Percentiles rank a stretch among this genome's conserved stretches.
phyloP scores from a whole-genome alignment of 2,888 invertebrate genomes.

The Acronicta alni region DNA sequence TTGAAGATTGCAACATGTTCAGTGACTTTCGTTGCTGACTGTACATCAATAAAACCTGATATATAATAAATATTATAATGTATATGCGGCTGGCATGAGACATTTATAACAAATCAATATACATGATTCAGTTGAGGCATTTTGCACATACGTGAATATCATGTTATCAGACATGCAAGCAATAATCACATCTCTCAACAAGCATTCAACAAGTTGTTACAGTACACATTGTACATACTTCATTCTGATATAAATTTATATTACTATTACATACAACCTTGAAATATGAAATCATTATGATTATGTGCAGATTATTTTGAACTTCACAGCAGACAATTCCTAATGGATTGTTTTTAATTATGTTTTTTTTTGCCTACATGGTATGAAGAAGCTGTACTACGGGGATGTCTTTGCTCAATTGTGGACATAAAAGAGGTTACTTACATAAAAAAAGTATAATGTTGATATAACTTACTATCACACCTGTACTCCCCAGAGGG shows the following conservation, averaged over 20 bases:
- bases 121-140: conserved; percentile 26
- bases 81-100: conserved; percentile 3
- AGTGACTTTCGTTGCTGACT: too few species aligned
- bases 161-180: conserved; percentile 34
- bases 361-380: too few species aligned
- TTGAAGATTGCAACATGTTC: too few species aligned
- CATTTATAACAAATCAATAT: conserved; percentile 15
- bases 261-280: conserved; percentile 1
- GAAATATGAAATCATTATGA: conserved; percentile 1
- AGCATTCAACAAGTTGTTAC: conserved; percentile 10
- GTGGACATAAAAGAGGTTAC: too few species aligned
- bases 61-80: too few species aligned
- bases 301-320: neutral
- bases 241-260: conserved; percentile 1
- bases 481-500: too few species aligned
- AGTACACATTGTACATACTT: conserved; percentile 2
- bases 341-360: neutral
- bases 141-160: conserved; percentile 14
- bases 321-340: neutral
- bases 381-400: too few species aligned
- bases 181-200: conserved; percentile 26
- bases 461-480: too few species aligned
- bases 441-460: too few species aligned
- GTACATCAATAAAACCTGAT: too few species aligned
- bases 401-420: too few species aligned